phyloP scores from a whole-genome alignment of 1,140 invertebrate genomes.

The Magallana gigas region DNA sequence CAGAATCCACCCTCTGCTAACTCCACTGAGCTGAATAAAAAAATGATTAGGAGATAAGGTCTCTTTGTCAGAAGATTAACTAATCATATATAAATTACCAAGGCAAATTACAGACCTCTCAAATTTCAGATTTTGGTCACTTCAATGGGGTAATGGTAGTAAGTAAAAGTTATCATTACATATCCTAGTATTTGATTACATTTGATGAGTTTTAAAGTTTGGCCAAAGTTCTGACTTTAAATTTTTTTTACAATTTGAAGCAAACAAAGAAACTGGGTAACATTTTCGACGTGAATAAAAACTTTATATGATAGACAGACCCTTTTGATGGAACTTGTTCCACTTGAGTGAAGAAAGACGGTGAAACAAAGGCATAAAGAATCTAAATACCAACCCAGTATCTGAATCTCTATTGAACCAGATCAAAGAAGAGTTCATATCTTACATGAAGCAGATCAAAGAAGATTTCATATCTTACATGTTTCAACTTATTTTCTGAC shows the following conservation, averaged over 20 bases:
- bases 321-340: not conserved
- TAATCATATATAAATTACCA: not conserved
- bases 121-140: slow-evolving; percentile 7
- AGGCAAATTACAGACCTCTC: not conserved
- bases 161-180: slow-evolving; percentile 2
- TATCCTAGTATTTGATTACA: not conserved
- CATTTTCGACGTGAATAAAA: not conserved
- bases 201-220: slow-evolving; percentile 17
- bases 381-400: no score
- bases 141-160: not conserved
- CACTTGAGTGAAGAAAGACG: not conserved
- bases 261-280: not conserved
- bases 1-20: not conserved
- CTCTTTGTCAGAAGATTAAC: not conserved
- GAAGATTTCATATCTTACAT: no score
- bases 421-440: no score
- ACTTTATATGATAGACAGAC: not conserved
- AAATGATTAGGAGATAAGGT: not conserved
- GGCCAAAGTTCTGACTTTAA: not conserved
- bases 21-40: not conserved
- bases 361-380: no score
- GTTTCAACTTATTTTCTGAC: no score
- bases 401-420: no score
- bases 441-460: no score
- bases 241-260: not conserved